Evolutionary conservation across 30 jellyfish, hydroid and myxozoan species (phyloP).

Genomic region (Pelagia noctiluca): DNA sequence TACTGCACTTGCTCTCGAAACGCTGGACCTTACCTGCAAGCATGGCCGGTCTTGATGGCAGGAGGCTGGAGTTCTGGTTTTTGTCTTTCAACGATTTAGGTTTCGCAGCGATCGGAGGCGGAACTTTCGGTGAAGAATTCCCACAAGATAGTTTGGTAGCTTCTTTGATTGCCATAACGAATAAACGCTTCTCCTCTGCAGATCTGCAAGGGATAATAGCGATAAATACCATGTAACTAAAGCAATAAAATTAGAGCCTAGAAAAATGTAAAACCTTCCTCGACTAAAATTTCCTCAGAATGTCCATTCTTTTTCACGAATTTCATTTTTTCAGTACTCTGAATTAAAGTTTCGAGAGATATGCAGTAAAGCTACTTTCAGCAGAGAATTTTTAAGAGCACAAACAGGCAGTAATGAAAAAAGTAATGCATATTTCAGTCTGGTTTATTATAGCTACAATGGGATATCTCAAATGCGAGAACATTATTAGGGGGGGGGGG

Average conservation of each 20-base stretch:
- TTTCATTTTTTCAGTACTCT: neutral
- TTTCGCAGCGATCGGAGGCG: neutral
- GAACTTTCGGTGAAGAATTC: neutral
- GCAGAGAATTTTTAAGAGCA: no score
- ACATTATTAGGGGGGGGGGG: no score
- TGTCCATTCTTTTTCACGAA: neutral
- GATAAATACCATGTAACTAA: neutral
- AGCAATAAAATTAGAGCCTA: neutral
- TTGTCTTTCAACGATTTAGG: neutral
- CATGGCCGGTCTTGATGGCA: neutral
- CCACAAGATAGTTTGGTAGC: slow-evolving; percentile 69
- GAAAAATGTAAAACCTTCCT: neutral
- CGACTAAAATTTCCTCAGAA: neutral
- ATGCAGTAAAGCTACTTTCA: no score
- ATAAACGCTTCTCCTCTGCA: slow-evolving; percentile 92
- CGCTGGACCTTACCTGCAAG: neutral
- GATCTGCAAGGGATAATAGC: slow-evolving; percentile 52
- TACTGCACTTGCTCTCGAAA: neutral
- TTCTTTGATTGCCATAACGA: slow-evolving; percentile 92
- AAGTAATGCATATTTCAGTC: no score
- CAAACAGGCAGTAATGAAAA: no score
- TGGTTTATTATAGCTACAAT: no score
- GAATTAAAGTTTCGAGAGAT: neutral
- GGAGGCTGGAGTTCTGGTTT: neutral
- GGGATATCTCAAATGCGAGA: no score